A percentile compares a stretch with the other conserved stretches of the same genome.
phyloP scores from a whole-genome alignment of 2,113 vertebrate genomes.

The Oreochromis aureus region DNA sequence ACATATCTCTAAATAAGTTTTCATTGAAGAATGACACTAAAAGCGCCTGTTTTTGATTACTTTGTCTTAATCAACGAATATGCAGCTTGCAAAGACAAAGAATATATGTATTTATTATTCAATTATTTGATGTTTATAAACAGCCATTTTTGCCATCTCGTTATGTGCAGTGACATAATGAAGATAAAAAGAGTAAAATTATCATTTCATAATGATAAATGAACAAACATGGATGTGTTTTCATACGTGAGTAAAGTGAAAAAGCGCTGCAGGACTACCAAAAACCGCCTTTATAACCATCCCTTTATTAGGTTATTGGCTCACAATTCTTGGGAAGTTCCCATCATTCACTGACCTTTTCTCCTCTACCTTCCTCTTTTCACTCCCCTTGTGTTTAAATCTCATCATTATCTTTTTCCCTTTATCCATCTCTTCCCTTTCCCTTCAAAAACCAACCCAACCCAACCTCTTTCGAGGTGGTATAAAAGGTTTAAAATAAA shows the following conservation, averaged over 20 bases:
- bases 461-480: neutral
- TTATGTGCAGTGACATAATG: neutral
- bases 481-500: neutral
- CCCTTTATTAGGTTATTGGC: neutral
- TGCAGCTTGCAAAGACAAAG: neutral
- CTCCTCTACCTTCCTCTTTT: neutral
- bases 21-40: neutral
- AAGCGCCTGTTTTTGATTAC: neutral
- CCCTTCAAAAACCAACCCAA: neutral
- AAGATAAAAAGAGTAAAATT: neutral
- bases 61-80: neutral
- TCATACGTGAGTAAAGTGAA: neutral
- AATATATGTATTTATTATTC: neutral
- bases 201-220: neutral
- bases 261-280: neutral
- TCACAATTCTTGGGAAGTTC: neutral
- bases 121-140: neutral
- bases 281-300: rapidly evolving
- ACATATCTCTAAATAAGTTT: neutral
- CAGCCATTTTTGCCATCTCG: neutral
- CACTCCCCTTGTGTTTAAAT: neutral
- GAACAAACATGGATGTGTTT: neutral
- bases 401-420: neutral
- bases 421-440: neutral
- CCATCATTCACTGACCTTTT: neutral